These are phyloP conservation scores for Lineus longissimus DNA, from an alignment of 1,140 invertebrate genomes.

Conservation along the genomic window DNA sequence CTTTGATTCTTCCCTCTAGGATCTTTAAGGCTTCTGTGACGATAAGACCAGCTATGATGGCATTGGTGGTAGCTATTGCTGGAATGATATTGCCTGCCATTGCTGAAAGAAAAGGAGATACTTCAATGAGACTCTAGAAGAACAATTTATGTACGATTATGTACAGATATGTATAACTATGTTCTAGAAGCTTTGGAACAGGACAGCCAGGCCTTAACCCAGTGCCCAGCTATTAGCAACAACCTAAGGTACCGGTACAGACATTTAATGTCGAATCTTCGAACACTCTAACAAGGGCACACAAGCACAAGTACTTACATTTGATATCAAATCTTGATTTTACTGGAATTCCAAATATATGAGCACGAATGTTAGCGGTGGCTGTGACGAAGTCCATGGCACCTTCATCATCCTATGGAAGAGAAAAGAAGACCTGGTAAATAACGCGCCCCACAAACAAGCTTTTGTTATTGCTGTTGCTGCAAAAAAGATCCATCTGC, in stretches of 20 bases:
- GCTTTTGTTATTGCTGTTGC: not conserved
- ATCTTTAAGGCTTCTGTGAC: constrained; percentile 84
- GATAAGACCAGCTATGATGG: constrained; percentile 90
- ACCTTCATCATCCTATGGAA: constrained; percentile 73
- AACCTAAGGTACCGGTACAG: too few relatives aligned
- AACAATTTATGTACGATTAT: constrained; percentile 15
- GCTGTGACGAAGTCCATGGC: constrained; percentile 96
- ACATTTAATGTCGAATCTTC: too few relatives aligned
- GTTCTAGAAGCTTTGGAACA: too few relatives aligned
- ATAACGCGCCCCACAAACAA: not conserved
- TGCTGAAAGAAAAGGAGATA: constrained; percentile 60
- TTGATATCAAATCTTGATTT: constrained; percentile 94
- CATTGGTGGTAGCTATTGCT: constrained; percentile 97
- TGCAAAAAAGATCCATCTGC: not conserved
- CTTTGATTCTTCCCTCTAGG: constrained; percentile 63
- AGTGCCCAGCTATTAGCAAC: too few relatives aligned
- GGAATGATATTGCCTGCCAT: constrained; percentile 98
- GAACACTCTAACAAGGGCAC: too few relatives aligned
- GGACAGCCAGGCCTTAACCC: not conserved
- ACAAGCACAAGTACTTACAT: constrained; percentile 70
- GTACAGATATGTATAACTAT: constrained; percentile 8
- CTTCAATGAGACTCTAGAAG: not conserved
- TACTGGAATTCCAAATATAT: constrained; percentile 84
- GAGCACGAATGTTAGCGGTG: constrained; percentile 86
- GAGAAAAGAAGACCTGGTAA: constrained; percentile 8